phyloP scores from a whole-genome alignment of 1,140 invertebrate species.

The Ephestia elutella region DNA sequence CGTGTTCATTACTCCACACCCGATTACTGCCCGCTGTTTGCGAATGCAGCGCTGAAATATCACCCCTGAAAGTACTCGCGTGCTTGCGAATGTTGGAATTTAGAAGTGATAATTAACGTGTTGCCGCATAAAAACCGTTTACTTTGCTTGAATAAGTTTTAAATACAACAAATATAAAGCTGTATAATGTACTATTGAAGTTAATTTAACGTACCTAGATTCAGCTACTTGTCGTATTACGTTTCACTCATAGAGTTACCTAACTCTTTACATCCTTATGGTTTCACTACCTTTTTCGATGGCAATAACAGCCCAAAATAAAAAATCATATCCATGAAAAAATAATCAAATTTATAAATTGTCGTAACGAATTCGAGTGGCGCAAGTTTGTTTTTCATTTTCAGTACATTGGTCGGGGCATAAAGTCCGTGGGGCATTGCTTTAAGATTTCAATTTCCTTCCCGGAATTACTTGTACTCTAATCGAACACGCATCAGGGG shows the following conservation, averaged over 20 bases:
- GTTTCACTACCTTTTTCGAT: no score
- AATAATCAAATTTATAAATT: not conserved
- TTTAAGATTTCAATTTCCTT: conserved; percentile 73
- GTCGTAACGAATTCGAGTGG: not conserved
- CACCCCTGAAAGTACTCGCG: conserved; percentile 23
- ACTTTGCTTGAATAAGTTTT: not conserved
- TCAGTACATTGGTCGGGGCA: conserved; percentile 43
- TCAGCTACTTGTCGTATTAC: no score
- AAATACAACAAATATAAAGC: no score
- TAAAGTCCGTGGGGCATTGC: conserved; percentile 66
- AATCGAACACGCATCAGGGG: conserved; percentile 70
- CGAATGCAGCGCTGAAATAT: conserved; percentile 57
- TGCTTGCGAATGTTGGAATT: conserved; percentile 30
- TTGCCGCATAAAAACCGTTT: conserved; percentile 9
- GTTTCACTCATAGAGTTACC: no score
- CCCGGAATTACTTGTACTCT: conserved; percentile 69
- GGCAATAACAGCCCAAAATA: not conserved
- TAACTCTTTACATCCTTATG: no score
- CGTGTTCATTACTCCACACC: conserved; percentile 66
- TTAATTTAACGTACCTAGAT: no score
- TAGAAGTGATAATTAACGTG: conserved; percentile 35
- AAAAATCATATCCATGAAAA: not conserved
- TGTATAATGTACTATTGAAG: no score
- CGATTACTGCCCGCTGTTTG: conserved; percentile 61
- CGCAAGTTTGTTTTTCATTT: conserved; percentile 58